Evolutionary conservation across 2,113 vertebrate genomes (phyloP).

Genomic region (Gymnorhina tibicen): DNA sequence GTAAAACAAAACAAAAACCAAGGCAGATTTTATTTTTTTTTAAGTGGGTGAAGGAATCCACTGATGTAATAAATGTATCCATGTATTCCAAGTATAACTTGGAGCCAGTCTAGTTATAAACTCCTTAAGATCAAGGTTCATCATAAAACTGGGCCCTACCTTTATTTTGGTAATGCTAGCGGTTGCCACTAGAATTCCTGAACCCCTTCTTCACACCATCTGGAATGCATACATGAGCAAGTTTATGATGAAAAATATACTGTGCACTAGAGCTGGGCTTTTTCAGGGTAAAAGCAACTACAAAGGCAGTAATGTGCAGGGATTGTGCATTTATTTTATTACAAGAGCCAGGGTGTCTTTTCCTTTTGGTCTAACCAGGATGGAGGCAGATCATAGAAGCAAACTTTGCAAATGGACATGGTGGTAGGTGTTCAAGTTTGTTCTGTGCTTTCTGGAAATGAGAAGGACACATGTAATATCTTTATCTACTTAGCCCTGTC

Average conservation of each 20-base stretch:
- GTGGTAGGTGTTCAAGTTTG: not conserved
- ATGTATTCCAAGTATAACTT: conserved; percentile 53
- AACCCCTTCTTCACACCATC: conserved; percentile 48
- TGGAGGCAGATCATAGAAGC: not conserved
- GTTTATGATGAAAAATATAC: conserved; percentile 61
- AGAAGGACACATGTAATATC: not conserved
- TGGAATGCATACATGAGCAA: conserved; percentile 55
- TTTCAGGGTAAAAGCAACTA: conserved; percentile 42
- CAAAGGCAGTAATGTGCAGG: conserved; percentile 47
- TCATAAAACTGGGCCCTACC: conserved; percentile 56
- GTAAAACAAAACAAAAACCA: not conserved
- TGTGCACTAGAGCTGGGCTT: conserved; percentile 17
- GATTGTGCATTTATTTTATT: conserved; percentile 30
- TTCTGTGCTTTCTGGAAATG: not conserved
- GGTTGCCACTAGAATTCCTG: conserved; percentile 58
- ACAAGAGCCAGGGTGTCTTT: conserved; percentile 1
- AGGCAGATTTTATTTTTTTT: not conserved
- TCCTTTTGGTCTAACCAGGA: conserved; percentile 12
- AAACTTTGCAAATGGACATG: not conserved
- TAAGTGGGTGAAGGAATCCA: conserved; percentile 18
- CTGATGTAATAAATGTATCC: conserved; percentile 51
- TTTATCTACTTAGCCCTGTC: not conserved
- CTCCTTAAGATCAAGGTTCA: conserved; percentile 68
- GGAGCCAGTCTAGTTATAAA: conserved; percentile 60
- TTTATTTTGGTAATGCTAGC: conserved; percentile 49